These are phyloP conservation scores for Scyliorhinus canicula DNA, from an alignment of 2,797 vertebrate genomes.

Conservation along the genomic window DNA sequence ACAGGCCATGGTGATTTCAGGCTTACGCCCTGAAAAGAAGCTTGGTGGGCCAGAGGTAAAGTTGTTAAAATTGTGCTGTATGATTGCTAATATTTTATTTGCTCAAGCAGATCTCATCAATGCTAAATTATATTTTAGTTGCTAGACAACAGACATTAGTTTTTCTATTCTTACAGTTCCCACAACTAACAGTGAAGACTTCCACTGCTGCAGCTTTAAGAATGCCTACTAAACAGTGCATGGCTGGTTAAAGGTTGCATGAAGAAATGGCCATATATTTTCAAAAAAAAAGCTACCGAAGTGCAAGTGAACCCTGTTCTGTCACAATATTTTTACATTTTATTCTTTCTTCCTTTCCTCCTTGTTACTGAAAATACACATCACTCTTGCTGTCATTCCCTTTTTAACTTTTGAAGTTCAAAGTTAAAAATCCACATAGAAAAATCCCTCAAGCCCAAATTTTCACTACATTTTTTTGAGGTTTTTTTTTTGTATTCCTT, in stretches of 20 bases:
- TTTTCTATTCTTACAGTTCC: conserved; percentile 48
- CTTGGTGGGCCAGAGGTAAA: conserved; percentile 74
- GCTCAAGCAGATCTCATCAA: conserved; percentile 51
- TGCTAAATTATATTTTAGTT: conserved; percentile 49
- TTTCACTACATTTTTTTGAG: conserved; percentile 42
- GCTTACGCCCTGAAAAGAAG: conserved; percentile 66
- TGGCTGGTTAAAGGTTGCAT: conserved; percentile 68
- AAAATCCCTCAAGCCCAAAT: conserved; percentile 18
- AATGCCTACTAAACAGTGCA: conserved; percentile 54
- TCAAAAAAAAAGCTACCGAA: conserved; percentile 53
- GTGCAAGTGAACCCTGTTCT: conserved; percentile 65
- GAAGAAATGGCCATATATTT: conserved; percentile 53
- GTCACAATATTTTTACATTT: conserved; percentile 44
- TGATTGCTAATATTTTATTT: conserved; percentile 53
- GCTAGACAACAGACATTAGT: conserved; percentile 50
- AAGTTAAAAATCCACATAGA: conserved; percentile 14
- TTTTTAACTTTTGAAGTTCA: conserved; percentile 28
- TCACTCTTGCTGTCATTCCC: conserved; percentile 26
- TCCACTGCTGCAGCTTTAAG: conserved; percentile 54
- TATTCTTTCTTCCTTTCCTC: conserved; percentile 57
- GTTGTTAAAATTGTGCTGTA: conserved; percentile 49
- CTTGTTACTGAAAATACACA: conserved; percentile 22
- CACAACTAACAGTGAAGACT: conserved; percentile 46
- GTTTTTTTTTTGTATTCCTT: conserved; percentile 45
- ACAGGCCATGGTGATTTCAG: conserved; percentile 71